phyloP scores from a whole-genome alignment of 1,140 invertebrate species.

The Penaeus japonicus region DNA sequence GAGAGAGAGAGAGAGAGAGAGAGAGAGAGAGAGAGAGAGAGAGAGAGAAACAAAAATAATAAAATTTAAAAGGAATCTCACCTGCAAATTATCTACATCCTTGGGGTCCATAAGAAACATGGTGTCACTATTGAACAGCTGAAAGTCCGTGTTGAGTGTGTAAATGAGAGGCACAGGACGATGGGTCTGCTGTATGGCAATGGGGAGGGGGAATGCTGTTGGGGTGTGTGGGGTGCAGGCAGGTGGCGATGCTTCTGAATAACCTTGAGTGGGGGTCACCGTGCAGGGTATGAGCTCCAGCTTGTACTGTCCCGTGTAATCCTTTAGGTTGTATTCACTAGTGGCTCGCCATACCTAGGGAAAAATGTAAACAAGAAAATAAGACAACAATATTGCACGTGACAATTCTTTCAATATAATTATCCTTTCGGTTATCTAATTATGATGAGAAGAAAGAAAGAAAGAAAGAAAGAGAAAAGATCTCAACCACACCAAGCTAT shows the following conservation, averaged over 20 bases:
- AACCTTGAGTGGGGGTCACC: constrained; percentile 62
- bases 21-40: no score
- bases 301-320: constrained; percentile 65
- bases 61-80: not conserved
- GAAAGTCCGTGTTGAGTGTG: constrained; percentile 67
- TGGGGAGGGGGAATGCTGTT: constrained; percentile 65
- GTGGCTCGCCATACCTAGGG: constrained; percentile 65
- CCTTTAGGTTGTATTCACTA: constrained; percentile 65
- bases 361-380: not conserved
- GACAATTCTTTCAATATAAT: no score
- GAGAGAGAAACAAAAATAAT: not conserved
- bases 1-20: no score
- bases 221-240: constrained; percentile 63
- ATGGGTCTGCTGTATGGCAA: constrained; percentile 67
- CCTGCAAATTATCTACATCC: constrained; percentile 56
- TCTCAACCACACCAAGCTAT: not conserved
- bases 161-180: constrained; percentile 66
- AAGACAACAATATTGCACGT: not conserved
- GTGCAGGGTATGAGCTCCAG: constrained; percentile 66
- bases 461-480: not conserved
- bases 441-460: not conserved
- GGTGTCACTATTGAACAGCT: constrained; percentile 64
- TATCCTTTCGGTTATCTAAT: not conserved
- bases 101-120: constrained; percentile 64
- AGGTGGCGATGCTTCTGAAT: constrained; percentile 58